Evolutionary conservation across 2,888 invertebrate genomes (phyloP).

Genomic region (Punctoribates punctum): DNA sequence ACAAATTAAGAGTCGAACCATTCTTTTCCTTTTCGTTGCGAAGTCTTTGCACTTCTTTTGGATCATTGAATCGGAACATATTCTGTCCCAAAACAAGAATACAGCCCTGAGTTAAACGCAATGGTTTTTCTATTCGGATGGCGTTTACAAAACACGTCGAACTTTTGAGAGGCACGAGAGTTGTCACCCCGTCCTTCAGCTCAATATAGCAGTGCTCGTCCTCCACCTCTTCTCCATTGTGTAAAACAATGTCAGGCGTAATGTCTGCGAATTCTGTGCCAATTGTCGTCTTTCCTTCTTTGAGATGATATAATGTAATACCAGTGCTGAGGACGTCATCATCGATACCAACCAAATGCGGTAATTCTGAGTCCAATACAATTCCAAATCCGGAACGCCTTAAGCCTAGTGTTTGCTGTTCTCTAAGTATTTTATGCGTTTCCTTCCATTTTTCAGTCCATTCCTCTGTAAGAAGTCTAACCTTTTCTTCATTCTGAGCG

Average conservation of each 20-base stretch:
- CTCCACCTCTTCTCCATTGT: slow-evolving; percentile 68
- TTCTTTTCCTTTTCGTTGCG: slow-evolving; percentile 66
- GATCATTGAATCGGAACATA: slow-evolving; percentile 84
- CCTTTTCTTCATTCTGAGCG: slow-evolving; percentile 62
- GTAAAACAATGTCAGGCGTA: slow-evolving; percentile 72
- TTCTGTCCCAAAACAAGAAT: slow-evolving; percentile 71
- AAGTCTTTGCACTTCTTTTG: slow-evolving; percentile 78
- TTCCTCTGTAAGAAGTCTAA: neutral
- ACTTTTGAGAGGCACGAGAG: slow-evolving; percentile 66
- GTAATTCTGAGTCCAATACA: slow-evolving; percentile 82
- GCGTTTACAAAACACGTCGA: slow-evolving; percentile 80
- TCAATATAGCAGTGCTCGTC: slow-evolving; percentile 73
- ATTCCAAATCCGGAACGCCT: slow-evolving; percentile 77
- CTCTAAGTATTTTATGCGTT: slow-evolving; percentile 79
- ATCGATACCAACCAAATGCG: slow-evolving; percentile 86
- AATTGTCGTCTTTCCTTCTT: slow-evolving; percentile 81
- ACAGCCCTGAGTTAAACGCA: slow-evolving; percentile 74
- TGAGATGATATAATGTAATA: slow-evolving; percentile 82
- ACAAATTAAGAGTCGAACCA: slow-evolving; percentile 52
- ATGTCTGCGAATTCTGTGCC: slow-evolving; percentile 69
- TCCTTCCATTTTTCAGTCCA: slow-evolving; percentile 69
- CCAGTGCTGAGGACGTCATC: slow-evolving; percentile 85
- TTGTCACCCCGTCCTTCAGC: slow-evolving; percentile 68
- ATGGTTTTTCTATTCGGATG: slow-evolving; percentile 70
- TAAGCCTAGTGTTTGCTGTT: slow-evolving; percentile 78